phyloP scores from a whole-genome alignment of 2,797 vertebrate genomes.

The Malacoctenus gilli region DNA sequence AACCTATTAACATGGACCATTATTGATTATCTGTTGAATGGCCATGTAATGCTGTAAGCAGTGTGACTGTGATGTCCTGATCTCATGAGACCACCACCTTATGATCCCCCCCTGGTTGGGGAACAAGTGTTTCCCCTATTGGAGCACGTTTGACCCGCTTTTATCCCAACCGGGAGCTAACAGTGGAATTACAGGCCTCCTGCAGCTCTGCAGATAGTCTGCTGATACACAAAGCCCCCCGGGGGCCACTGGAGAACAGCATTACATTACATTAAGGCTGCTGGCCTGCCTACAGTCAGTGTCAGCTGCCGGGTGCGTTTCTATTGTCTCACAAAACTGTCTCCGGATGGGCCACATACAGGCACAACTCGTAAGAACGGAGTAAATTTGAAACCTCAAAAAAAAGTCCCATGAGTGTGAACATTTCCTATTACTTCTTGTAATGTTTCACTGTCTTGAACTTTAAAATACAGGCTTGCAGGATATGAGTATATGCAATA shows the following conservation, averaged over 20 bases:
- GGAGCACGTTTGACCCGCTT: slow-evolving; percentile 37
- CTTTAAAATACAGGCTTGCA: too few relatives aligned
- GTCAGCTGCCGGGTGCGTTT: slow-evolving; percentile 1
- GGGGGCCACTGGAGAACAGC: slow-evolving; percentile 17
- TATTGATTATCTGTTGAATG: slow-evolving; percentile 34
- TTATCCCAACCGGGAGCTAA: slow-evolving; percentile 38
- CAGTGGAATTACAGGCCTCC: slow-evolving; percentile 39
- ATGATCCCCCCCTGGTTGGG: slow-evolving; percentile 30
- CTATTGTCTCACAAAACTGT: neutral
- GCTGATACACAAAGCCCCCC: slow-evolving; percentile 29
- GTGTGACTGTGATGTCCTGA: slow-evolving; percentile 38
- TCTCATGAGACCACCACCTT: slow-evolving; percentile 43
- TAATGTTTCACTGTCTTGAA: too few relatives aligned
- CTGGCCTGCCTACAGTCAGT: neutral
- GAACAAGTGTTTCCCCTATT: slow-evolving; percentile 19
- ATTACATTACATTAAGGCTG: slow-evolving; percentile 2
- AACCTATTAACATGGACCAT: slow-evolving; percentile 15
- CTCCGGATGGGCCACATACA: neutral
- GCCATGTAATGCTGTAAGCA: slow-evolving; percentile 33
- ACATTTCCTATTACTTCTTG: too few relatives aligned
- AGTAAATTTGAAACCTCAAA: too few relatives aligned
- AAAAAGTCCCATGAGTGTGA: too few relatives aligned
- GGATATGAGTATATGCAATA: too few relatives aligned
- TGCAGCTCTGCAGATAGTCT: slow-evolving; percentile 37
- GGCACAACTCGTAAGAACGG: too few relatives aligned